Conservation (phyloP, 2,888 invertebrate species). For the Coelinius sp. region DNA sequence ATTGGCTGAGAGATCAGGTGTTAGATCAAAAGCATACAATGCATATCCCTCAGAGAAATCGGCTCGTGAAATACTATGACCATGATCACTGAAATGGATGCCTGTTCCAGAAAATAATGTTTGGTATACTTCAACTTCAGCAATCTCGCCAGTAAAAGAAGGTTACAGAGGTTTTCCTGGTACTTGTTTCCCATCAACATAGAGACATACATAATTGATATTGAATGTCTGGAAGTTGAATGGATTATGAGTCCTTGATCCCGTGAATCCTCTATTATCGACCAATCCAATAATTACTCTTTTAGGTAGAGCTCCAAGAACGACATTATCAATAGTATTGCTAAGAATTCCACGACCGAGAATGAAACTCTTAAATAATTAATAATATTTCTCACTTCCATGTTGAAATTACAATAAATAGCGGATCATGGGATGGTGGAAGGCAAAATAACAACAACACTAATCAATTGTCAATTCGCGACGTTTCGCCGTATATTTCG, state of each 20-base stretch:
- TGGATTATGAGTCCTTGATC: background rate
- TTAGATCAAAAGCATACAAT: constrained; percentile 52
- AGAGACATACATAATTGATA: constrained; percentile 18
- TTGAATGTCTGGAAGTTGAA: constrained; percentile 4
- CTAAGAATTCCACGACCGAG: background rate
- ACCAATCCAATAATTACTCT: constrained; percentile 25
- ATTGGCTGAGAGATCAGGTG: constrained; percentile 50
- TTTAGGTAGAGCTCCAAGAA: constrained; percentile 9
- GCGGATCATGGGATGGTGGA: no score
- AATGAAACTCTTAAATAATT: background rate
- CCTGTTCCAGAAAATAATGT: background rate
- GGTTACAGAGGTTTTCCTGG: constrained; percentile 24
- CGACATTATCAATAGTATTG: constrained; percentile 1
- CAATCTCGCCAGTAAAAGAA: background rate
- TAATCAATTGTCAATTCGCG: no score
- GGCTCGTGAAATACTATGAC: constrained; percentile 9
- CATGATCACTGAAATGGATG: background rate
- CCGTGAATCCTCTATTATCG: constrained; percentile 23
- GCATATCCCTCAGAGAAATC: constrained; percentile 41
- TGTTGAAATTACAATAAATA: no score
- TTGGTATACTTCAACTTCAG: background rate
- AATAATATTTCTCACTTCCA: no score
- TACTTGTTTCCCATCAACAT: constrained; percentile 26
- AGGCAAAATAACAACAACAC: no score
- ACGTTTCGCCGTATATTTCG: no score